phyloP scores from a whole-genome alignment of 1,140 invertebrate species.

The Battus philenor region DNA sequence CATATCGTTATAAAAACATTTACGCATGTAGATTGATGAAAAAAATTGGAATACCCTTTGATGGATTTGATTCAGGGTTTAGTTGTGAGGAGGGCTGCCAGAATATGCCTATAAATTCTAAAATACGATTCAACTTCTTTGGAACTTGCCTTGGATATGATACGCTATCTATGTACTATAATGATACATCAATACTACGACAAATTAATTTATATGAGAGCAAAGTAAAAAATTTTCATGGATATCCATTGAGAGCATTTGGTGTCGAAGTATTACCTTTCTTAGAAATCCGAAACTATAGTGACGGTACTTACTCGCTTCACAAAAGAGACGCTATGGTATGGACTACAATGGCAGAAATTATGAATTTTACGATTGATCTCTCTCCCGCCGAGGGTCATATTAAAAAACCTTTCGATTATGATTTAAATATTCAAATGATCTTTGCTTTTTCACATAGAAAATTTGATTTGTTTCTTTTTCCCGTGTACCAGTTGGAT shows the following conservation, averaged over 20 bases:
- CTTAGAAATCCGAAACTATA: slow-evolving; percentile 33
- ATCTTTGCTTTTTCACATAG: slow-evolving; percentile 46
- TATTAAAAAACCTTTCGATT: slow-evolving; percentile 45
- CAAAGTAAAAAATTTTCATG: slow-evolving; percentile 50
- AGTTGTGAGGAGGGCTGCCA: slow-evolving; percentile 45
- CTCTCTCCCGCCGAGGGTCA: slow-evolving; percentile 29
- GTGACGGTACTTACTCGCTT: slow-evolving; percentile 37
- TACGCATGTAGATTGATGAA: slow-evolving; percentile 50
- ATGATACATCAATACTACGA: slow-evolving; percentile 19
- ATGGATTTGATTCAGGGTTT: slow-evolving; percentile 36
- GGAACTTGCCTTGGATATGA: slow-evolving; percentile 57
- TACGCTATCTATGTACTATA: slow-evolving; percentile 30
- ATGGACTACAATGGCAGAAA: slow-evolving; percentile 49
- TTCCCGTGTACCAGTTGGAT: slow-evolving; percentile 59
- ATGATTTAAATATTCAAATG: slow-evolving; percentile 45
- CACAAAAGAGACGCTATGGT: slow-evolving; percentile 46
- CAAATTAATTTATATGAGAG: slow-evolving; percentile 44
- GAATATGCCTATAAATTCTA: slow-evolving; percentile 48
- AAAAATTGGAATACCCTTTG: slow-evolving; percentile 42
- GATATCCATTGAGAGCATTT: slow-evolving; percentile 39
- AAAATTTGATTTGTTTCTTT: slow-evolving; percentile 49
- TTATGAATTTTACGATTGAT: slow-evolving; percentile 60
- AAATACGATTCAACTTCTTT: slow-evolving; percentile 38
- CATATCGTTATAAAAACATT: slow-evolving; percentile 33
- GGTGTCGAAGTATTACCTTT: slow-evolving; percentile 51